phyloP scores from a whole-genome alignment of 2,888 invertebrate genomes.

The Drosophila birchii region DNA sequence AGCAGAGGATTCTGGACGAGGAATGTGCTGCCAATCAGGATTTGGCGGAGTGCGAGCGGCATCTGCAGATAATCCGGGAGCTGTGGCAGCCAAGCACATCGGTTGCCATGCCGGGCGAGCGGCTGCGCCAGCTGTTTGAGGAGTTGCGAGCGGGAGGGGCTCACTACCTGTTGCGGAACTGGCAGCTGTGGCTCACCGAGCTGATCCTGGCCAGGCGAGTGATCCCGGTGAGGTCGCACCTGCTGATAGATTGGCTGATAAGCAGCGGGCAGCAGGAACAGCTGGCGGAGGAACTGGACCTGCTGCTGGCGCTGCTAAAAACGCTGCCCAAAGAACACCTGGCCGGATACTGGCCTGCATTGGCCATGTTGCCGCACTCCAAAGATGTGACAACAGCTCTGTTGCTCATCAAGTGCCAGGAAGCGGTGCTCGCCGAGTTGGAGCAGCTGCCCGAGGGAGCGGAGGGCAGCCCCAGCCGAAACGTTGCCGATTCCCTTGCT shows the following conservation, averaged over 20 bases:
- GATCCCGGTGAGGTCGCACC: conserved; percentile 32
- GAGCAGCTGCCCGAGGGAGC: conserved; percentile 15
- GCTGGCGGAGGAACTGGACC: background rate
- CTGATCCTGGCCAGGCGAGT: conserved; percentile 39
- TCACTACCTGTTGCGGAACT: conserved; percentile 32
- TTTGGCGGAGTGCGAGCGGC: too few species aligned
- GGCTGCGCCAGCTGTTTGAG: conserved; percentile 50
- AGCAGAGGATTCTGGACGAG: conserved; percentile 9
- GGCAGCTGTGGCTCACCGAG: conserved; percentile 63
- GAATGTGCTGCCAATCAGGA: conserved; percentile 2
- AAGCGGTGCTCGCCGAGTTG: conserved; percentile 20
- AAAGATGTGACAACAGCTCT: conserved; percentile 7
- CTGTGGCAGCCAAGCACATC: conserved; percentile 21
- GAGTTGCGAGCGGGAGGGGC: conserved; percentile 35
- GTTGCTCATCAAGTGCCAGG: conserved; percentile 42
- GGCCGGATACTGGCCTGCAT: conserved; percentile 6
- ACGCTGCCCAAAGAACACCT: conserved; percentile 86
- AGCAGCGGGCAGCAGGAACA: conserved; percentile 1
- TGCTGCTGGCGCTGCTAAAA: conserved; percentile 30
- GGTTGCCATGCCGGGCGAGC: conserved; percentile 28
- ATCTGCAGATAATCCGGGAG: conserved; percentile 50
- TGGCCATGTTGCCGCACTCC: conserved; percentile 1
- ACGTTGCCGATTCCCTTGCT: conserved; percentile 26
- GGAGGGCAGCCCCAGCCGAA: background rate
- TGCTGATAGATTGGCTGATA: conserved; percentile 54